Evolutionary conservation across 2,113 vertebrate species (phyloP), one percentile per base, ranked within the genome.

Genomic region (Clarias magur): DNA sequence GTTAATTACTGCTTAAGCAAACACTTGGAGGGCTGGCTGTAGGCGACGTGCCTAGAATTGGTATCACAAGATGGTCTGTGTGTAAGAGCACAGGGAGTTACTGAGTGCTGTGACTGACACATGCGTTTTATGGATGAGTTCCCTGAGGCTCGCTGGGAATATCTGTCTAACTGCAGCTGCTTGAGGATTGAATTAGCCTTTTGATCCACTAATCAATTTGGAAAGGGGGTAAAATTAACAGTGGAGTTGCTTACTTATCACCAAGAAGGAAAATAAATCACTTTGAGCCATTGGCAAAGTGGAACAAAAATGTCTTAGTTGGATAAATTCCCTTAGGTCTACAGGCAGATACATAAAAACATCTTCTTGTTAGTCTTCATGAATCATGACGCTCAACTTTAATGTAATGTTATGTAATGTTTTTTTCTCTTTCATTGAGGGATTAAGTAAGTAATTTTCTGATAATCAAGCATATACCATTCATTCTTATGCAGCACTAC

Each of bases 201-300:
- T 90, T 94, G 93, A 94, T 93, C 92, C 91, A 85, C 93, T 93
- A 94, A 94, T 95, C 93, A 94, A 91, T 94, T 91, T 93, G 89
- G 92, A 89, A 93, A 85, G 83, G 85, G 84, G 79, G 79, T 86
- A 90, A 92, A 94, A 93, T 90, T 65, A 94, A 92, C 90, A 91
- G 83, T 82, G 88, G 70, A 89, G 85, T 91, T 87, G 87, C 62
- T 57, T 72, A 88, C 78, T 81, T 73, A 72, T 57, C 67, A 34
- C 54, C 70, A 70, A 81, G 80, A 87, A 54, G 83, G 84, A 87
- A 48, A 88, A 89, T 88, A 89, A 89, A 92, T 90, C 86, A 89
- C 76, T 82, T 85, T 87, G 62, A 84, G 89, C 83, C 60, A 59
- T 84, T 82, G 86, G 88, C 79, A 78, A 62, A 67, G 68, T 87